Evolutionary conservation across 2,113 vertebrate species (phyloP).

Genomic region (Galeopterus variegatus): DNA sequence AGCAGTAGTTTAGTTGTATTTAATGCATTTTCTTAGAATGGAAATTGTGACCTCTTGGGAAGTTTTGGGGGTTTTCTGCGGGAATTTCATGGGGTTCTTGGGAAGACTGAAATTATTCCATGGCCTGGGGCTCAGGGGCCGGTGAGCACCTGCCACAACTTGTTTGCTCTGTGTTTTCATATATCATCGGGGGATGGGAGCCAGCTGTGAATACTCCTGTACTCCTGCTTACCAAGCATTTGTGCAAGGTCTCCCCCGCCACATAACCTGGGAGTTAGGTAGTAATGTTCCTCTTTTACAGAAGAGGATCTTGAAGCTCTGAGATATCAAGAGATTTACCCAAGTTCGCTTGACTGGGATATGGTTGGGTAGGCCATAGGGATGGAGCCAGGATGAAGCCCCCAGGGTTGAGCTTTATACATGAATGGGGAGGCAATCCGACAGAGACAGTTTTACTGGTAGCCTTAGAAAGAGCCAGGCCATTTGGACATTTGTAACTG

Average conservation of each 20-base stretch:
- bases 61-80: slow-evolving; percentile 9
- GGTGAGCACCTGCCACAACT: background rate
- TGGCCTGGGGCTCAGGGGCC: background rate
- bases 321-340: background rate
- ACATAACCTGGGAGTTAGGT: background rate
- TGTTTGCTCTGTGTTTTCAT: slow-evolving; percentile 38
- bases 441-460: background rate
- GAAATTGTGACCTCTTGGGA: slow-evolving; percentile 18
- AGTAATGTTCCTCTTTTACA: background rate
- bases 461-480: background rate
- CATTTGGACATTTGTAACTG: background rate
- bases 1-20: background rate
- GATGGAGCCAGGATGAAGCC: background rate
- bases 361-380: background rate
- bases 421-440: background rate
- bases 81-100: slow-evolving; percentile 37
- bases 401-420: background rate
- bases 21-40: slow-evolving; percentile 6
- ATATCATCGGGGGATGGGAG: background rate
- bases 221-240: background rate
- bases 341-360: background rate
- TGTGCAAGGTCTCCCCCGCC: background rate
- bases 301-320: background rate
- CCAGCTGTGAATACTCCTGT: background rate
- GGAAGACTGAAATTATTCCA: slow-evolving; percentile 40